Evolutionary conservation across 2,113 vertebrate genomes (phyloP), one percentile per base, ranked within the genome.

Genomic region (Columba livia): DNA sequence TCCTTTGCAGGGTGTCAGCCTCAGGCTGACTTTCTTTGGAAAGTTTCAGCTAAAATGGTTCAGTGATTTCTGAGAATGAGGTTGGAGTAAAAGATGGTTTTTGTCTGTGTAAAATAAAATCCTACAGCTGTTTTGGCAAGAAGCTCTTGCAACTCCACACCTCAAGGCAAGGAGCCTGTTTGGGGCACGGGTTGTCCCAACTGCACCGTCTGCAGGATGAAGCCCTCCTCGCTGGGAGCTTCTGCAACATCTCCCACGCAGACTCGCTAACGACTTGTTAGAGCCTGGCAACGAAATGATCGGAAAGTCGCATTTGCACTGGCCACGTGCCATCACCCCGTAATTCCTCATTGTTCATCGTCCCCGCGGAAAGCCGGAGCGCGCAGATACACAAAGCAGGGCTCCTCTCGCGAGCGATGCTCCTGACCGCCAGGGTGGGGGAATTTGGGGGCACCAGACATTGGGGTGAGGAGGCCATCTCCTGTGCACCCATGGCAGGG

Each of bases 1-100:
- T 92, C 94, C 96, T 96, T 92, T 96, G 96, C 94, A 96, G 92
- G 94, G 95, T 96, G 94, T 96, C 92, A 96, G 94, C 94, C 93
- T 85, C 80, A 15, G 95, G 96, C 93, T 90, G 96, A 94, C 92
- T 96, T 93, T 97, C 92, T 96, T 96, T 91, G 96, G 96, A 96
- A 96, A 96, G 93, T 96, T 95, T 92, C 92, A 96, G 83, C 96
- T 95, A 93, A 95, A 93, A 96, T 89, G 93, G 90, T 89, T 95
- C 88, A 94, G 78, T 53, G 90, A 96, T 90, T 96, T 96, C 94
- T 95, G 88, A 97, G 96, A 96, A 96, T 87, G 93, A 94, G 73
- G 77, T 75, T 87, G 80, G 83, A 84, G 74, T 90, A 92, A 96
- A 95, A 95, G 34, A 92, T 53, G 80, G n/a, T 24, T 87, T 96